Evolutionary conservation across 1,140 invertebrate genomes (phyloP), one percentile per base, ranked within the genome.

Genomic region (Lutraria rhynchaena): DNA sequence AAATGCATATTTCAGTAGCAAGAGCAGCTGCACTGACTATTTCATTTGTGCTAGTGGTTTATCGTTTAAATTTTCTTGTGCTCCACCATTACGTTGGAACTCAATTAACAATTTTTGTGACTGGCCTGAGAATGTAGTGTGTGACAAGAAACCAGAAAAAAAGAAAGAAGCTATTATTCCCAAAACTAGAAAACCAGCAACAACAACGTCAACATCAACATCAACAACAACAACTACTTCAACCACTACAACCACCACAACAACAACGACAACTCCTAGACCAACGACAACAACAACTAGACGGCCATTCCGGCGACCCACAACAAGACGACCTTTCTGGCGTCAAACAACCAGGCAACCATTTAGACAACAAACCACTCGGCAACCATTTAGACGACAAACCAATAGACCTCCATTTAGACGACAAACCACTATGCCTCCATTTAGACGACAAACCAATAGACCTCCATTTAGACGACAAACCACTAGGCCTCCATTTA

Each of bases 11-110:
- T 49, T 61, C 60, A 1, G 27, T 24, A 74, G 58, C 60, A 44
- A 51, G 3, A 63, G 33, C 0, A 49, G 53, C 35, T 81, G 78
- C 60, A 49, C 44, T 0, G 69, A 73, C 13, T 81, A 81, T 24
- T 81, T 71, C 31, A 81, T 81, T 22, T 81, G 78, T 61, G 78
- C 78, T 22, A 44, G 46, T 29, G 78, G 78, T 2, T 7, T 63
- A 19, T 73, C 78, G 15, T 81, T 81, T 44, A 81, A 81, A 27
- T 81, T 81, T 41, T 73, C 71, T 29, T 81, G 78, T 51, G 29
- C 67, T 13, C 33, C 57, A 17, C 69, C 69, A 5, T 60, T 81
- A 33, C 53, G 24, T 7, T 81, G 78, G 78, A 73, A 81, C n/a
- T 27, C 78, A 17, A 35, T 55, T 1, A 73, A 63, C 69, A 81